Percentiles rank a stretch among this genome's conserved stretches.
phyloP scores from a whole-genome alignment of 1,140 invertebrate genomes.

The Drosophila eugracilis region DNA sequence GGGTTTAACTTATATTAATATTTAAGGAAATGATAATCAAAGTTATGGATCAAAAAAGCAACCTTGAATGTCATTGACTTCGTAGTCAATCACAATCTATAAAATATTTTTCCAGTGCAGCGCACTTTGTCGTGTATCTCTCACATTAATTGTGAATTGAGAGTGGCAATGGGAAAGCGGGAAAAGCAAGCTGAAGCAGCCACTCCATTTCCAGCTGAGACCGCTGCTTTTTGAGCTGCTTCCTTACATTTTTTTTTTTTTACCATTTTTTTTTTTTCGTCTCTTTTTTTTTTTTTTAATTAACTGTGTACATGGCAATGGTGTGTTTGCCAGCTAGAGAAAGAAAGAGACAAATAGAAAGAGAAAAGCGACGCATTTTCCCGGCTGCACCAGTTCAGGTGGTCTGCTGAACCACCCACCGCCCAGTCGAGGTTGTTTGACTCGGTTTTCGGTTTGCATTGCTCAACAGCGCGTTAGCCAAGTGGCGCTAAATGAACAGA shows the following conservation, averaged over 20 bases:
- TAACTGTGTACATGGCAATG: constrained; percentile 72
- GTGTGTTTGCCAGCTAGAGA: constrained; percentile 59
- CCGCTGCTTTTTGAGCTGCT: constrained; percentile 26
- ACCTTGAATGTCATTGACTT: too few relatives aligned
- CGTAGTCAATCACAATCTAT: not conserved
- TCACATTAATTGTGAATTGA: constrained; percentile 63
- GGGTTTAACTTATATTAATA: not conserved
- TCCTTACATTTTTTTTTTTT: constrained; percentile 42
- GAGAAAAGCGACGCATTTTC: constrained; percentile 29
- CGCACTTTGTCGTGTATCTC: constrained; percentile 65
- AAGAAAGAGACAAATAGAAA: constrained; percentile 3
- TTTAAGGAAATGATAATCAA: not conserved
- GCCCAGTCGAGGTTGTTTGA: constrained; percentile 43
- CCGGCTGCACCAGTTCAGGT: constrained; percentile 34
- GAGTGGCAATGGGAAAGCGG: not conserved
- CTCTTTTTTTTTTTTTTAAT: constrained; percentile 62
- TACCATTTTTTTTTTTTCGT: constrained; percentile 18
- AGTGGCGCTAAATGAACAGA: constrained; percentile 85
- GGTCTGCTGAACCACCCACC: constrained; percentile 3
- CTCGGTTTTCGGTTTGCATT: constrained; percentile 76
- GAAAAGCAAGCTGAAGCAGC: constrained; percentile 43
- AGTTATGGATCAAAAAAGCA: too few relatives aligned
- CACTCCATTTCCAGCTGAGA: constrained; percentile 47
- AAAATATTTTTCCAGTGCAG: not conserved
- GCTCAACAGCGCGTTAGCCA: constrained; percentile 84